Percentiles rank a stretch among this genome's conserved stretches.
phyloP scores from a whole-genome alignment of 2,113 vertebrate genomes.

The Neotragus pygmaeus region DNA sequence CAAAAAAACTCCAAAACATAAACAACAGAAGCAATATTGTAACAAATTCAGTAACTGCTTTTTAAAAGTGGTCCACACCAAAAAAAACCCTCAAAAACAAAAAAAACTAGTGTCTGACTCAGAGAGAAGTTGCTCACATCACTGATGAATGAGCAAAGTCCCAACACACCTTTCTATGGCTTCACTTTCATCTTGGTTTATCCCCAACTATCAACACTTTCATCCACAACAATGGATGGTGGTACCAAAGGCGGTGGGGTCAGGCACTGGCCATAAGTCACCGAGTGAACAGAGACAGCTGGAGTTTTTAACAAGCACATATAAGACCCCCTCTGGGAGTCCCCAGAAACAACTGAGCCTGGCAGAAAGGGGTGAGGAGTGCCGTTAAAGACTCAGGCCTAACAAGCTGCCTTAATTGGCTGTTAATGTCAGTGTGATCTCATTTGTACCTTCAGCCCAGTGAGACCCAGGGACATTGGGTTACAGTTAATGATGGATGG shows the following conservation, averaged over 20 bases:
- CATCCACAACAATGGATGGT: not conserved
- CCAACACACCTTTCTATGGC: not conserved
- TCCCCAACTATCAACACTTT: not conserved
- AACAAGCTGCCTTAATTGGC: conserved; percentile 21
- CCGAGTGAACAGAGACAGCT: not conserved
- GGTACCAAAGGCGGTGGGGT: not conserved
- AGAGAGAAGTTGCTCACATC: not conserved
- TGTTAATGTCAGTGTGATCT: conserved; percentile 15
- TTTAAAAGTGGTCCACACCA: not conserved
- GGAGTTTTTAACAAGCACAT: not conserved
- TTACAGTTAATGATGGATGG: conserved; percentile 7
- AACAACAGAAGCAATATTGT: not conserved
- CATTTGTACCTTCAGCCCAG: conserved; percentile 5
- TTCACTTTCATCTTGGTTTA: not conserved
- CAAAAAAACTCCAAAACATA: not conserved
- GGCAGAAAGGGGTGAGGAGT: not conserved
- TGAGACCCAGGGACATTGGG: not conserved
- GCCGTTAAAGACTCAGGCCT: not conserved
- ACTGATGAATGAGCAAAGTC: not conserved
- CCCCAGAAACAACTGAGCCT: not conserved
- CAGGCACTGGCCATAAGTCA: not conserved
- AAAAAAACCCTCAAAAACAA: not conserved
- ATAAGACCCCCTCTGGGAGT: not conserved
- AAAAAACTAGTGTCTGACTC: not conserved
- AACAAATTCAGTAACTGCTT: not conserved